These are phyloP conservation scores for Pteropus rufus DNA, from an alignment of 2,797 vertebrate genomes.

Conservation along the genomic window DNA sequence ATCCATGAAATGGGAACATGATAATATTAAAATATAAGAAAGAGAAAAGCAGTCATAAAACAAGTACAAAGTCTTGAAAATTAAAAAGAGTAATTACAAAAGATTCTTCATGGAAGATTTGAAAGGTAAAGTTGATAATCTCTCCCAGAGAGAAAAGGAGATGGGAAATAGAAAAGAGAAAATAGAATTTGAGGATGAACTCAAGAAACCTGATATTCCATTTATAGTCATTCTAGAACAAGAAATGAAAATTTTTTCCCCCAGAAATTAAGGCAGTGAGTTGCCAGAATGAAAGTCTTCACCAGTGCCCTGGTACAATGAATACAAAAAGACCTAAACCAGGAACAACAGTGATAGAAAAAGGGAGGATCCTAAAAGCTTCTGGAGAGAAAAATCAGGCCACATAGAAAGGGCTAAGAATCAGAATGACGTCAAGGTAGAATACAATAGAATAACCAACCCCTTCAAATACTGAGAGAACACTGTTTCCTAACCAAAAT, in stretches of 20 bases:
- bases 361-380: background rate
- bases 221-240: conserved; percentile 4
- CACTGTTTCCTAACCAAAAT: background rate
- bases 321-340: background rate
- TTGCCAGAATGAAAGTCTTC: background rate
- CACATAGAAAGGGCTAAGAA: background rate
- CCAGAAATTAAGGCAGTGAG: background rate
- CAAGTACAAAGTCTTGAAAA: background rate
- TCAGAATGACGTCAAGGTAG: background rate
- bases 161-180: background rate
- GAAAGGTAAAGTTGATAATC: background rate
- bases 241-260: too few species aligned
- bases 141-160: background rate
- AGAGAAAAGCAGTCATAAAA: background rate
- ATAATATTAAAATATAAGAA: background rate
- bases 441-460: background rate
- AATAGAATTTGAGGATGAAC: background rate
- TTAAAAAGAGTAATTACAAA: background rate
- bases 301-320: background rate
- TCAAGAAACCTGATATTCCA: background rate
- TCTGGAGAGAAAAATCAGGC: background rate
- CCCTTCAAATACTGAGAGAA: background rate
- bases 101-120: background rate
- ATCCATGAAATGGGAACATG: background rate
- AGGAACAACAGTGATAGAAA: background rate